phyloP scores from a whole-genome alignment of 2,797 vertebrate genomes.

The Takifugu ocellatus region DNA sequence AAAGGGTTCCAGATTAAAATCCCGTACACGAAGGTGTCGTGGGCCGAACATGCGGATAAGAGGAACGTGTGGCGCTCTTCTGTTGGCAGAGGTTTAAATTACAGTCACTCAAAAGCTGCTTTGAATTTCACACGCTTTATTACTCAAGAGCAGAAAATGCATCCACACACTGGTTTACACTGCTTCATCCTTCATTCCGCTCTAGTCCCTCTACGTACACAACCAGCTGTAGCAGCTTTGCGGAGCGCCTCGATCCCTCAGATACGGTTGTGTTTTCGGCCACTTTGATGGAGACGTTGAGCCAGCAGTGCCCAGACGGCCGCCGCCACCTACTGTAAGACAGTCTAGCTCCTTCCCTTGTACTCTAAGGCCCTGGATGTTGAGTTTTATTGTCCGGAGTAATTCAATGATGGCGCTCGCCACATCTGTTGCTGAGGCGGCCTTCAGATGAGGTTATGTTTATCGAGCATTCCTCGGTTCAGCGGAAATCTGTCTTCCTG shows the following conservation, averaged over 20 bases:
- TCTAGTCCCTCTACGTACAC: conserved; percentile 30
- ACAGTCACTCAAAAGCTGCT: conserved; percentile 5
- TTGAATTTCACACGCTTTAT: conserved; percentile 23
- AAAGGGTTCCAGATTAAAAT: not conserved
- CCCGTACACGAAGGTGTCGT: not conserved
- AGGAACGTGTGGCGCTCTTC: conserved; percentile 20
- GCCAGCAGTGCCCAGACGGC: conserved; percentile 40
- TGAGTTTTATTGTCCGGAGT: conserved; percentile 62
- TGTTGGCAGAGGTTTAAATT: conserved; percentile 30
- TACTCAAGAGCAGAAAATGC: conserved; percentile 17
- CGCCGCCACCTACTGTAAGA: conserved; percentile 39
- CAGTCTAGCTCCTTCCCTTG: conserved; percentile 27
- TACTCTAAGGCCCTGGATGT: conserved; percentile 52
- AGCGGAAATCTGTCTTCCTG: conserved; percentile 27
- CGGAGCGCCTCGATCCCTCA: conserved; percentile 41
- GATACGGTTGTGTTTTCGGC: conserved; percentile 33
- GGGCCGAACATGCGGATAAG: not conserved
- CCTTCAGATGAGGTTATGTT: conserved; percentile 49
- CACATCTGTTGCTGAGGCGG: conserved; percentile 52
- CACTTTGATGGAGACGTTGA: conserved; percentile 39
- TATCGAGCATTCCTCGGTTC: conserved; percentile 46
- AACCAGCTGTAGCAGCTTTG: conserved; percentile 52
- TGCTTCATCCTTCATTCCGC: conserved; percentile 5
- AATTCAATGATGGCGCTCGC: conserved; percentile 59
- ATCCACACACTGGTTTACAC: conserved; percentile 12